Evolutionary conservation across 2,113 vertebrate genomes (phyloP).

Genomic region (Collichthys lucidus): DNA sequence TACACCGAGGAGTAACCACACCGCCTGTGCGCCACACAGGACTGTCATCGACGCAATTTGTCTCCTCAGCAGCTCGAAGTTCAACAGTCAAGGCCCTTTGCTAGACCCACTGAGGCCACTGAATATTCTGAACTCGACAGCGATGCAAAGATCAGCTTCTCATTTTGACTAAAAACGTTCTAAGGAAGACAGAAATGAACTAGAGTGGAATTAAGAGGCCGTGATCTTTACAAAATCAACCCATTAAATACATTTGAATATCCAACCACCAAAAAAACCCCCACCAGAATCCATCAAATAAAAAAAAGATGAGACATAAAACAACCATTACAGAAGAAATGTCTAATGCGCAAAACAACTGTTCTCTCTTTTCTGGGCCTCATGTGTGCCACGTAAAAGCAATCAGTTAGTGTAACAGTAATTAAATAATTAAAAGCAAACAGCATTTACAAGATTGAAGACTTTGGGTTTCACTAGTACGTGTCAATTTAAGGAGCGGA

Average conservation of each 20-base stretch:
- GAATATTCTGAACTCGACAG: not conserved
- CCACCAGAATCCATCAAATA: not conserved
- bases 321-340: not conserved
- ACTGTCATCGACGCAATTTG: conserved; percentile 70
- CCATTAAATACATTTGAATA: not conserved
- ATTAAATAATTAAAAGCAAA: conserved; percentile 44
- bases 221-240: not conserved
- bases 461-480: not conserved
- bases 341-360: not conserved
- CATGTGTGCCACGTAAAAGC: conserved; percentile 5
- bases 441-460: not conserved
- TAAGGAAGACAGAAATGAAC: not conserved
- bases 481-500: not conserved
- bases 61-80: conserved; percentile 50
- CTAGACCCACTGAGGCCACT: not conserved
- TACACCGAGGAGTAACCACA: conserved; percentile 47
- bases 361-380: not conserved
- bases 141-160: not conserved
- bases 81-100: conserved; percentile 45
- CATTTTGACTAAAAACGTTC: not conserved
- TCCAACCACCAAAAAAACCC: not conserved
- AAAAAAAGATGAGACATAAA: not conserved
- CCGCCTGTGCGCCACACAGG: conserved; percentile 14
- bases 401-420: conserved; percentile 17
- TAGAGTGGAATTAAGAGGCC: not conserved